Percentiles rank a stretch among this genome's conserved stretches.
phyloP scores from a whole-genome alignment of 2,888 invertebrate species.

The Nowickia ferox region DNA sequence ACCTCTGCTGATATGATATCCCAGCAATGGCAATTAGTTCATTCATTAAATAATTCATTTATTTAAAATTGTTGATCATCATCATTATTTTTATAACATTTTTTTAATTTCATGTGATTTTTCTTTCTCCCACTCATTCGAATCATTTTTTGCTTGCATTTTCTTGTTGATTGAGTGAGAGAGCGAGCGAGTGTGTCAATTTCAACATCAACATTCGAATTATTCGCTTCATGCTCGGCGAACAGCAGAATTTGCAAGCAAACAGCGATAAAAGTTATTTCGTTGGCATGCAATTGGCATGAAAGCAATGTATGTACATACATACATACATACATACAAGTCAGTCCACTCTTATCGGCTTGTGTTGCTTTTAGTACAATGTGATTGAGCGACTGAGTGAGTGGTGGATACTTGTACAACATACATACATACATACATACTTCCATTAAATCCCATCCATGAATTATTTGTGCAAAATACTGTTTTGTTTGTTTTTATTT shows the following conservation, averaged over 20 bases:
- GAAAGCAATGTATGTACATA: constrained; percentile 50
- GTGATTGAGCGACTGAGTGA: constrained; percentile 1
- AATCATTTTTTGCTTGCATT: constrained; percentile 24
- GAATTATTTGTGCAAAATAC: background rate
- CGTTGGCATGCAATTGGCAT: constrained; percentile 72
- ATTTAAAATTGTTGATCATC: constrained; percentile 35
- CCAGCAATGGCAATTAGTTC: constrained; percentile 50
- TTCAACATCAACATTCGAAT: constrained; percentile 76
- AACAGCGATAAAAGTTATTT: constrained; percentile 62
- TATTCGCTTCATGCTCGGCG: constrained; percentile 76
- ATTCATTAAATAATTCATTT: constrained; percentile 52
- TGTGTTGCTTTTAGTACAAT: background rate
- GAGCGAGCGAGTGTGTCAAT: constrained; percentile 22
- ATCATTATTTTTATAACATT: constrained; percentile 19
- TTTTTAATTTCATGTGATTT: background rate
- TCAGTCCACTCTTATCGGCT: constrained; percentile 20
- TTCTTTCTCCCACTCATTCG: background rate
- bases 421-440: background rate
- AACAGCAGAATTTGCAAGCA: constrained; percentile 68
- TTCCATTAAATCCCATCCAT: constrained; percentile 19
- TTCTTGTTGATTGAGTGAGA: background rate
- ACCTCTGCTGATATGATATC: constrained; percentile 56
- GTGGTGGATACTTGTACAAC: background rate
- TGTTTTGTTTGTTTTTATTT: background rate
- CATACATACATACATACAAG: background rate